Base-by-base conservation (phyloP, 2,113 vertebrate species). In the Chrysochloris asiatica region DNA sequence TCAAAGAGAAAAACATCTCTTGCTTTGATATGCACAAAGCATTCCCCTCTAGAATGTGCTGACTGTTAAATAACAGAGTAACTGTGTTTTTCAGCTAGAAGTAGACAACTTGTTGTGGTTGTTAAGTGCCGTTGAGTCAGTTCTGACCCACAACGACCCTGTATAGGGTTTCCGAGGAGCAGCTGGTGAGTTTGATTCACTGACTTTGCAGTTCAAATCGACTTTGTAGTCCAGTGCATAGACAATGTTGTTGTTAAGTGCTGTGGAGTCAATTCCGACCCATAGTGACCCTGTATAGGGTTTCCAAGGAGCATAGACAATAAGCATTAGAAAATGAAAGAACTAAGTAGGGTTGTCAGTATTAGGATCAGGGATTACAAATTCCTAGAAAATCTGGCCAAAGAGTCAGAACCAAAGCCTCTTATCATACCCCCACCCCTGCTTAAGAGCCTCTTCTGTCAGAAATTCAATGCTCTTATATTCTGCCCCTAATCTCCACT, bases 11-110 rank as follows among this genome's bases (percentile, higher is more conserved):
- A n/a, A 63, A 16, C 1, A 0, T 12, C n/a, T 43, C 22, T 41
- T 84, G 14, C 13, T 36, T 24, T 63, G 30, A 50, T 26, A 8
- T 0, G 2, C 3, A 1, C 26, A 50, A 24, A 19, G 0, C 24
- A 22, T 26, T 80, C 19, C n/a, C 17, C 13, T 43, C 8, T 38
- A 77, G 10, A 30, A 10, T 0, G 4, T 10, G 38, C n/a, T 47
- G 28, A 9, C 16, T 28, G 8, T 5, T 73, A 14, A 43, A 41
- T 69, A 36, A 61, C 0, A 24, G 2, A 79, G 33, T 13, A 59
- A 30, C 33, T 6, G 1, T 4, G 0, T 63, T 24, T 84, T 13
- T 7, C 8, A 36, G 43, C 22, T 21, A 2, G 16, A 85, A 26
- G 69, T 45, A 71, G 6, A 50, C 16, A n/a, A n/a, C n/a, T n/a